Conservation (phyloP, 2,797 vertebrate species). For the Acanthis flammea region DNA sequence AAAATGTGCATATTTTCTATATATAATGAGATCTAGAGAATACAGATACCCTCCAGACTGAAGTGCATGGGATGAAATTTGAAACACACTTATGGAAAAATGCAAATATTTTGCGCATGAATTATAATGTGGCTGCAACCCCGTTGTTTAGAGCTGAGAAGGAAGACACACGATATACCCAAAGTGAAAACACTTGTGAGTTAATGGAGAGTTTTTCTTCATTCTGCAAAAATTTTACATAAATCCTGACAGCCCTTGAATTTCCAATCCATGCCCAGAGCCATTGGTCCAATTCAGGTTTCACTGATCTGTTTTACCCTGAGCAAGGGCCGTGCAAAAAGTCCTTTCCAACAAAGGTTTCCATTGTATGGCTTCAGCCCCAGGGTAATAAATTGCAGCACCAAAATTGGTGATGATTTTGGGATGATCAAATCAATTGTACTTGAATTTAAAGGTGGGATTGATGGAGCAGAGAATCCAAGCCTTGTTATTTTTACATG, state of each 20-base stretch:
- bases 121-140: neutral
- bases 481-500: neutral
- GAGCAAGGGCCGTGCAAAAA: neutral
- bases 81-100: constrained; percentile 27
- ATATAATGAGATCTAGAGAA: neutral
- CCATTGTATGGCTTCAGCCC: neutral
- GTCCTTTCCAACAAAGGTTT: neutral
- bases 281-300: neutral
- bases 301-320: neutral
- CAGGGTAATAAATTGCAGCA: neutral
- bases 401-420: neutral
- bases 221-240: neutral
- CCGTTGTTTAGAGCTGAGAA: neutral
- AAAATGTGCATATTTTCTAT: neutral
- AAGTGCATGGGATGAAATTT: neutral
- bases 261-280: neutral
- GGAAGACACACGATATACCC: neutral
- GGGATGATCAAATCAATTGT: neutral
- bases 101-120: neutral
- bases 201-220: neutral
- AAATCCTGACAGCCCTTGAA: neutral
- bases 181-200: constrained; percentile 17
- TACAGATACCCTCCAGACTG: neutral
- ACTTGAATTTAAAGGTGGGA: neutral
- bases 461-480: neutral